Percentiles rank a stretch among this genome's conserved stretches.
phyloP scores from a whole-genome alignment of 2,888 invertebrate genomes.

The Dryadula phaetusa region DNA sequence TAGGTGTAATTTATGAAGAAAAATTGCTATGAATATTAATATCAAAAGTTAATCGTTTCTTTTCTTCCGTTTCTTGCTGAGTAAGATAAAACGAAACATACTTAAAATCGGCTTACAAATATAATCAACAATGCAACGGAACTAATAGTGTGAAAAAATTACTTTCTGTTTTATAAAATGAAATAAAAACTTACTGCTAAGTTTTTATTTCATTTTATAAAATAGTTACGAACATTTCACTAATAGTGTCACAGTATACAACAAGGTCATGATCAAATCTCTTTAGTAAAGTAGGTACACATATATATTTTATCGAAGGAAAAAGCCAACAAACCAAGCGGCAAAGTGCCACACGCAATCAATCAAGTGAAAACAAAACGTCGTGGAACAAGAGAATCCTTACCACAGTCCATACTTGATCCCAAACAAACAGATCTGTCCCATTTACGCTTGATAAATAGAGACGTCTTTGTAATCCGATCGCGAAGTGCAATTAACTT shows the following conservation, averaged over 20 bases:
- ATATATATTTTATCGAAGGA: conserved; percentile 9
- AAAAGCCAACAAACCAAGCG: conserved; percentile 22
- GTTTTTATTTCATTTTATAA: too few relatives aligned
- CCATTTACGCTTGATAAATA: conserved; percentile 56
- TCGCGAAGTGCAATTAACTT: conserved; percentile 62
- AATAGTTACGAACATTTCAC: too few relatives aligned
- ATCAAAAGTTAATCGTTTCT: neutral
- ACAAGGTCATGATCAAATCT: neutral
- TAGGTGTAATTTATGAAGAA: neutral
- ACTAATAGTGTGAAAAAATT: too few relatives aligned
- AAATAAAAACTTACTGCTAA: neutral
- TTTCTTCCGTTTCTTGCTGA: neutral
- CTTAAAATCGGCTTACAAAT: too few relatives aligned
- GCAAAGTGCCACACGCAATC: conserved; percentile 33
- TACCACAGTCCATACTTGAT: conserved; percentile 48
- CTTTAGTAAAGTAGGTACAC: conserved; percentile 1
- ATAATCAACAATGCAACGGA: neutral
- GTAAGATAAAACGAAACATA: neutral
- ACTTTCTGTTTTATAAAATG: neutral
- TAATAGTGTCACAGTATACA: neutral
- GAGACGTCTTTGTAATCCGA: conserved; percentile 53
- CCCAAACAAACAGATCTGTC: conserved; percentile 54
- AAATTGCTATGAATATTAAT: neutral
- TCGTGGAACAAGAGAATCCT: conserved; percentile 42
- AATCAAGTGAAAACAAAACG: conserved; percentile 36